Base-by-base conservation (phyloP, 2,888 invertebrate species). In the Ormyrus thymus region DNA sequence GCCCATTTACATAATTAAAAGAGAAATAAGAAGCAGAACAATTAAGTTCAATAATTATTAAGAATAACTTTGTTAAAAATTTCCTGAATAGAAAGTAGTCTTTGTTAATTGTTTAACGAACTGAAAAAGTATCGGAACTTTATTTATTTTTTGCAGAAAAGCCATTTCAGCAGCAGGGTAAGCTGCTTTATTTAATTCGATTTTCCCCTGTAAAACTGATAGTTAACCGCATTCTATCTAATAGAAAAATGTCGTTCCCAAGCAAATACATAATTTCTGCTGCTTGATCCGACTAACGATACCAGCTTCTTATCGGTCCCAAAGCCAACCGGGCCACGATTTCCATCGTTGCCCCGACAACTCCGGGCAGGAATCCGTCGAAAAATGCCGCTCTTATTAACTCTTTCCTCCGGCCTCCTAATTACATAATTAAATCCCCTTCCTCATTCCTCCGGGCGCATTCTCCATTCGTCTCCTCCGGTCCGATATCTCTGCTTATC, bases 381-480 rank as follows among this genome's bases (percentile, higher is more conserved):
- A 53, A 71, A 73, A 76, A 76, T 76, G 76, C 69, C 73, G 58
- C 59, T 79, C 68, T 73, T 79, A 79, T 79, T 76, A 76, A 69
- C 51, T 46, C 59, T 10, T 3, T 46, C 6, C 7, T 10, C 13
- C 3, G 45, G 29, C 48, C 66, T 76, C 48, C 73, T 80, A 80
- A 80, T 80, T 73, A 76, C 59, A 76, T 76, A 80, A 80, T 80
- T 80, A 73, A 80, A 66, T 66, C 51, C 64, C 51, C 79, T 80
- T 80, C 79, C 69, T 80, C 79, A 76, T 80, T 80, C 79, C 68
- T n/a, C 55, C 13, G 15, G 11, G 8, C 53, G 45, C 70, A 74
- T 68, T 69, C 68, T 46, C 15, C 29, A 59, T 66, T 72, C 50
- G 64, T 68, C 69, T 62, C 48, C 15, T 55, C 29, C 29, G 29